These are phyloP conservation scores for Romanogobio albipinnatus DNA, from an alignment of 2,113 vertebrate species.

Conservation along the genomic window DNA sequence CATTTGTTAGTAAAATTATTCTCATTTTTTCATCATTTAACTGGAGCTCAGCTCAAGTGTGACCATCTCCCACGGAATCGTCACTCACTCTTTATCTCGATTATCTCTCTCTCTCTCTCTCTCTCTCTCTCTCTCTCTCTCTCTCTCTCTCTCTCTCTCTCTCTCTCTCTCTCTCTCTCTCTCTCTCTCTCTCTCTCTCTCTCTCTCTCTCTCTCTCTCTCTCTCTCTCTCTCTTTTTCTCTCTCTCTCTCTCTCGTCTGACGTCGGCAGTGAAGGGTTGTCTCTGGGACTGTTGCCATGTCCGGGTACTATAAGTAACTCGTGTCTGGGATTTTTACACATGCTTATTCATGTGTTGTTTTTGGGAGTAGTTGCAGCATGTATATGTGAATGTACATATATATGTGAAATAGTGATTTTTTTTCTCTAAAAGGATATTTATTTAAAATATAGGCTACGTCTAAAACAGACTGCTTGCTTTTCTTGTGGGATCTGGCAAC, in stretches of 20 bases:
- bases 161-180: no score
- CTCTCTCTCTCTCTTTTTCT: no score
- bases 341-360: background rate
- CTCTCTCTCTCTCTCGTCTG: slow-evolving; percentile 3
- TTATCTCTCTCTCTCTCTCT: no score
- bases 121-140: no score
- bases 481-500: background rate
- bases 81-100: no score
- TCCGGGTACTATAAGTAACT: background rate
- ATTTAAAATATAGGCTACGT: background rate
- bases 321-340: background rate
- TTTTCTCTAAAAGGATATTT: background rate
- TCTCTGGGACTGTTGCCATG: slow-evolving; percentile 34
- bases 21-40: no score
- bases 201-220: background rate
- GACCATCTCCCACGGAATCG: no score
- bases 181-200: background rate
- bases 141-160: no score
- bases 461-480: background rate
- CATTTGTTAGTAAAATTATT: no score
- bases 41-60: no score
- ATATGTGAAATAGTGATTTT: background rate
- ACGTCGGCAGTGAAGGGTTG: slow-evolving; percentile 23
- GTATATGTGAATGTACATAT: background rate
- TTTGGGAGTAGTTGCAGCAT: background rate